Evolutionary conservation across 1,140 invertebrate genomes (phyloP).

Genomic region (Orius insidiosus): DNA sequence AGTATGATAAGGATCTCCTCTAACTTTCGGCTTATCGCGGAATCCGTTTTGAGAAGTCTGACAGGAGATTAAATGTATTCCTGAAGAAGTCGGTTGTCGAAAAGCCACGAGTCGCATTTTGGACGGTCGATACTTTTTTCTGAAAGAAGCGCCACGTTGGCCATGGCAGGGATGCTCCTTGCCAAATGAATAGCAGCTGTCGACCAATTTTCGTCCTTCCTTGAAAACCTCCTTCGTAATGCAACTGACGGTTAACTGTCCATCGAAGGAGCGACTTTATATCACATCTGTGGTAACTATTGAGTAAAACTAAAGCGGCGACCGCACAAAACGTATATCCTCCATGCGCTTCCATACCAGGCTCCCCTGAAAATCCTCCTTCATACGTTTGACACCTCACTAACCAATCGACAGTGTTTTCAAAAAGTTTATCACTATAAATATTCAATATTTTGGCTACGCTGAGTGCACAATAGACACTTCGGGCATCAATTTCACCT

Average conservation of each 20-base stretch:
- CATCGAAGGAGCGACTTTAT: conserved; percentile 61
- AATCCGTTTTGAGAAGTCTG: conserved; percentile 80
- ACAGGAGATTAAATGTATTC: conserved; percentile 90
- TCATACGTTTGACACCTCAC: conserved; percentile 90
- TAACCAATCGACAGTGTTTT: conserved; percentile 73
- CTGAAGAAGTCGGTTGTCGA: conserved; percentile 73
- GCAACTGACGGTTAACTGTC: conserved; percentile 78
- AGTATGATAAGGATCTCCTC: conserved; percentile 80
- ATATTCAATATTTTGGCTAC: conserved; percentile 79
- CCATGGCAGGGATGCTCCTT: conserved; percentile 47
- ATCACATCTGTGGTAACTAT: conserved; percentile 62
- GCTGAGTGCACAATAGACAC: conserved; percentile 84
- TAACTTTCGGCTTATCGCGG: conserved; percentile 88
- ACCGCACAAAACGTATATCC: conserved; percentile 96
- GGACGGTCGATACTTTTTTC: background rate
- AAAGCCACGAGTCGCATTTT: conserved; percentile 41
- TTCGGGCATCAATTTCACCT: conserved; percentile 91
- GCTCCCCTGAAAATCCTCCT: conserved; percentile 88
- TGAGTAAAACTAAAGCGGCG: conserved; percentile 68
- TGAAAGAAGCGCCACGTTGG: conserved; percentile 28
- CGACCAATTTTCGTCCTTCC: conserved; percentile 95
- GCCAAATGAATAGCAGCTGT: conserved; percentile 98
- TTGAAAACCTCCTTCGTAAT: conserved; percentile 80
- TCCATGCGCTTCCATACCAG: conserved; percentile 93
- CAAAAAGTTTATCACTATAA: conserved; percentile 57